phyloP scores from a whole-genome alignment of 1,140 invertebrate genomes.

The Aphis gossypii region DNA sequence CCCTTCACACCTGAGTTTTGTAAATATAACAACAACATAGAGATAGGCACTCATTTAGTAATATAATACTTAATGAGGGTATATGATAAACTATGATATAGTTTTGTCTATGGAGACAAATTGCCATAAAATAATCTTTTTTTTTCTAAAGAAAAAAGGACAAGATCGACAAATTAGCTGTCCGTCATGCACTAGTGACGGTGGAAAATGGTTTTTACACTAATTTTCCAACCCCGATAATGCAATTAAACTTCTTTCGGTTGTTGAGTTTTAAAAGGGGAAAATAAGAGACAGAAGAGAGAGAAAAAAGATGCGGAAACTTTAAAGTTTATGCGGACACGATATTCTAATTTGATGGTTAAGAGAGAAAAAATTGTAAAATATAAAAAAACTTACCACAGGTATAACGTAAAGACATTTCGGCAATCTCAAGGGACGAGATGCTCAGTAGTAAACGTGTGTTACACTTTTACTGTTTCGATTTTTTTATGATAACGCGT shows the following conservation, averaged over 20 bases:
- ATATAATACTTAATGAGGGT: background rate
- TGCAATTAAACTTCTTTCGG: constrained; percentile 47
- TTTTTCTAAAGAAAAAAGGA: background rate
- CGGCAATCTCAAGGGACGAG: background rate
- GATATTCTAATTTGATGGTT: constrained; percentile 9
- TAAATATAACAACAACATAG: background rate
- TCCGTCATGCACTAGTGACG: constrained; percentile 1
- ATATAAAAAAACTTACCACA: background rate
- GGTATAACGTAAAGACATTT: constrained; percentile 2
- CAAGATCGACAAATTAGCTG: background rate
- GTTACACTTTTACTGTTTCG: constrained; percentile 28
- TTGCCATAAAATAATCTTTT: constrained; percentile 6
- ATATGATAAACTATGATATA: too few species aligned
- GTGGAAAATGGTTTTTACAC: constrained; percentile 45
- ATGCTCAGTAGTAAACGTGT: background rate
- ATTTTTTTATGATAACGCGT: constrained; percentile 48
- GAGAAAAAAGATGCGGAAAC: background rate
- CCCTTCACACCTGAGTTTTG: background rate
- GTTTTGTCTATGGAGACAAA: background rate
- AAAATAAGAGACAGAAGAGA: background rate
- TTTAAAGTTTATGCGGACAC: background rate
- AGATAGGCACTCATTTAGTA: background rate
- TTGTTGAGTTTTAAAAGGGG: background rate
- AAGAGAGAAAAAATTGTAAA: background rate
- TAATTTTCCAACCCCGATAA: constrained; percentile 49